phyloP scores from a whole-genome alignment of 2,888 invertebrate genomes.

The Drosophila conformis region DNA sequence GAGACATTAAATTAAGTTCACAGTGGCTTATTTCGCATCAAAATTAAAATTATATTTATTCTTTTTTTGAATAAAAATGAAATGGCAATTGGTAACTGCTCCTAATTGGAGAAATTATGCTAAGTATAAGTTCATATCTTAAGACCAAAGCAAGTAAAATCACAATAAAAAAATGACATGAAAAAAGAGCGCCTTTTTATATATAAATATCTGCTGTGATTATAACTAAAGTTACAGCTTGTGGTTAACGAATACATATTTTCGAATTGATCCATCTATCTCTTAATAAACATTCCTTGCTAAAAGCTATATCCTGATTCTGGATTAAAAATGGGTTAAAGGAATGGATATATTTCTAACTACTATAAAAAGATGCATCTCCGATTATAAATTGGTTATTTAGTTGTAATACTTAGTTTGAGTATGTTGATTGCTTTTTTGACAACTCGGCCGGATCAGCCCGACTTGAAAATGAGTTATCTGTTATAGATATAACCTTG shows the following conservation, averaged over 20 bases:
- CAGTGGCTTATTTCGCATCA: neutral
- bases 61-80: neutral
- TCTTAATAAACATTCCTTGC: neutral
- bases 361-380: rapidly evolving
- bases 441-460: neutral
- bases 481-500: neutral
- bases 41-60: neutral
- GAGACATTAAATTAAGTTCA: neutral
- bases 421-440: neutral
- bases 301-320: neutral
- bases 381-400: neutral
- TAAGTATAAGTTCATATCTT: neutral
- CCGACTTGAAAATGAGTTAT: neutral
- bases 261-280: neutral
- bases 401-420: neutral
- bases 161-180: neutral
- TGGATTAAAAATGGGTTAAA: too few species aligned
- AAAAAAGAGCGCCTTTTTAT: neutral
- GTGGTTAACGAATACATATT: neutral
- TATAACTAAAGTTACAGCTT: neutral
- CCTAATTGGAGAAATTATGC: neutral
- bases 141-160: neutral
- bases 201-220: neutral
- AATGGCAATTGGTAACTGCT: neutral
- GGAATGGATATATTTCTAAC: too few species aligned